These are phyloP conservation scores for Lysiphlebus fabarum DNA, from an alignment of 1,140 invertebrate genomes.

Conservation along the genomic window DNA sequence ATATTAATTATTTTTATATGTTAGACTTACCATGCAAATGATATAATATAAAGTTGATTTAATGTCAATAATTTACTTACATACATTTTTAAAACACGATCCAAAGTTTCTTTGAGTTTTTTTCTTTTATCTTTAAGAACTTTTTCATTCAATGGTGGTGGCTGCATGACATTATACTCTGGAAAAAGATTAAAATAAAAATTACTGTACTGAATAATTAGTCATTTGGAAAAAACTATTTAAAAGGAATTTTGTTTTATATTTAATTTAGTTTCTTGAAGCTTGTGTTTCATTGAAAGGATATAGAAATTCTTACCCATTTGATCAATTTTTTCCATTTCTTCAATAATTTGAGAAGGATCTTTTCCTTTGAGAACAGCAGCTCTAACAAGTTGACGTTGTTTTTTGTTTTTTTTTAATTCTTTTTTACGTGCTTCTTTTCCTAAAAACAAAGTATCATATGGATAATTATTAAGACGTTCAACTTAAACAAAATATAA, in stretches of 20 bases:
- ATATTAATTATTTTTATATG: too few species aligned
- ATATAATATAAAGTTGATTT: neutral
- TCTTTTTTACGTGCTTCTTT: slow-evolving; percentile 97
- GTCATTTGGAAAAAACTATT: slow-evolving; percentile 9
- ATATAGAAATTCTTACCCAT: slow-evolving; percentile 74
- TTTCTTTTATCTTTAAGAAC: slow-evolving; percentile 95
- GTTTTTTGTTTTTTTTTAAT: slow-evolving; percentile 96
- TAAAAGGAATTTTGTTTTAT: neutral
- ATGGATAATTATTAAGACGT: neutral
- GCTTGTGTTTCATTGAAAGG: neutral
- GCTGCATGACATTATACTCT: slow-evolving; percentile 94
- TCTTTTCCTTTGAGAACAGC: slow-evolving; percentile 98
- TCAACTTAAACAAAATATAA: neutral
- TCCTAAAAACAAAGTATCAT: slow-evolving; percentile 58
- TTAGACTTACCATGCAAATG: too few species aligned
- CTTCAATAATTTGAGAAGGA: slow-evolving; percentile 87
- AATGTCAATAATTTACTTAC: slow-evolving; percentile 66
- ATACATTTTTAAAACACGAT: slow-evolving; percentile 91
- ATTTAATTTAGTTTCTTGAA: too few species aligned
- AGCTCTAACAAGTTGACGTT: slow-evolving; percentile 89
- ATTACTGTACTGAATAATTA: neutral
- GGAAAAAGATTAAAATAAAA: slow-evolving; percentile 41
- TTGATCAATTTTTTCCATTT: slow-evolving; percentile 97
- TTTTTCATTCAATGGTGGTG: slow-evolving; percentile 92
- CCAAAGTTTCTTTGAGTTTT: slow-evolving; percentile 92